Percentiles rank a stretch among this genome's conserved stretches.
phyloP scores from a whole-genome alignment of 2,113 vertebrate genomes.

The Syngnathus scovelli region DNA sequence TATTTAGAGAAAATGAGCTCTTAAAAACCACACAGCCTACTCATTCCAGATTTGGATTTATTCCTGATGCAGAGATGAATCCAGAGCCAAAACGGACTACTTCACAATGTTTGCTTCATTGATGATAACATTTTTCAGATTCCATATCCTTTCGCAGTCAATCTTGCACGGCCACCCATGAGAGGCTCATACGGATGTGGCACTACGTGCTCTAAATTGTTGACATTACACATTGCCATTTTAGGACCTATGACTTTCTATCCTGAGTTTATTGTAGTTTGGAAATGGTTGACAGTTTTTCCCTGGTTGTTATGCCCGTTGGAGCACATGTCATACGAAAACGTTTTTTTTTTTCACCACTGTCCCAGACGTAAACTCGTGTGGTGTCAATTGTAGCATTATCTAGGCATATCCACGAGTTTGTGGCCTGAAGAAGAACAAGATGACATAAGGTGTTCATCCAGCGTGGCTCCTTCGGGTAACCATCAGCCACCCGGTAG shows the following conservation, averaged over 20 bases:
- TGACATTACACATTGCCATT: constrained; percentile 17
- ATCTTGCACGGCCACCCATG: constrained; percentile 35
- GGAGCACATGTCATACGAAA: not conserved
- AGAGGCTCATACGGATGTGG: not conserved
- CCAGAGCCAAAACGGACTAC: not conserved
- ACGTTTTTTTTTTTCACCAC: not conserved
- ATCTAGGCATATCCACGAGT: no score
- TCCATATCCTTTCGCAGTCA: constrained; percentile 34
- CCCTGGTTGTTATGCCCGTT: not conserved
- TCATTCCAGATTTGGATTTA: constrained; percentile 11
- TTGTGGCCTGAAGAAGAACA: no score
- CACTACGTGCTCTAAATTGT: not conserved
- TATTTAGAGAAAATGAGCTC: constrained; percentile 17
- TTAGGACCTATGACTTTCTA: not conserved
- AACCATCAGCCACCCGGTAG: no score
- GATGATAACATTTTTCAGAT: constrained; percentile 26
- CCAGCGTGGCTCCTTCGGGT: no score
- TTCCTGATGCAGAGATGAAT: not conserved
- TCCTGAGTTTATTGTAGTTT: not conserved
- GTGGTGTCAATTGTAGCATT: no score
- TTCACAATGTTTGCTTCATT: constrained; percentile 32
- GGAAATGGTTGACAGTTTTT: not conserved
- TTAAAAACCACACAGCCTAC: constrained; percentile 1
- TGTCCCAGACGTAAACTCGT: not conserved
- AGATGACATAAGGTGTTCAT: no score